Evolutionary conservation across 2,797 vertebrate species (phyloP).

Genomic region (Glossophaga mutica): DNA sequence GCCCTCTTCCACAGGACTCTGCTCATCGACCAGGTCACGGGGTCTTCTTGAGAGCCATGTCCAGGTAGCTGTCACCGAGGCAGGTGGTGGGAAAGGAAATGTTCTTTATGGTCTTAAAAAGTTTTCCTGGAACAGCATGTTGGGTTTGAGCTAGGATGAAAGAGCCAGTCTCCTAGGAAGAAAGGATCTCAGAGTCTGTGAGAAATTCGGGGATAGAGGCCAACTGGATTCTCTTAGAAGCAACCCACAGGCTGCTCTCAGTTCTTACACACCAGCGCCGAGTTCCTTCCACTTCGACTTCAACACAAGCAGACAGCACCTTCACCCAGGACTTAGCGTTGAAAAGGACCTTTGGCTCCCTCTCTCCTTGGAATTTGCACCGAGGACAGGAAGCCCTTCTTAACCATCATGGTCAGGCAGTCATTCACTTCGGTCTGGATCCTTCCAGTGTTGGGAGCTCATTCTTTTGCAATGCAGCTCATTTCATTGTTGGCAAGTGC

Average conservation of each 20-base stretch:
- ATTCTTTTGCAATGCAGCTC: not conserved
- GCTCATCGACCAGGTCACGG: not conserved
- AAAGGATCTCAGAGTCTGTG: not conserved
- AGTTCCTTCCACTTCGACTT: not conserved
- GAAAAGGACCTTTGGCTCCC: not conserved
- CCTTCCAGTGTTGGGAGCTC: not conserved
- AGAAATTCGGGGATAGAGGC: not conserved
- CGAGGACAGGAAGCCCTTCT: not conserved
- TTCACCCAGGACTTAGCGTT: not conserved
- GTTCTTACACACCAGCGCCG: not conserved
- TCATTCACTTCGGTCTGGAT: not conserved
- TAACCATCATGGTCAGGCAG: fast-evolving
- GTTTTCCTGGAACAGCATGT: not conserved
- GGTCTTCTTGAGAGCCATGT: not conserved
- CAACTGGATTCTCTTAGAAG: not conserved
- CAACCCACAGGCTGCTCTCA: fast-evolving
- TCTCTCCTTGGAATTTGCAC: not conserved
- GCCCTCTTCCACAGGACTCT: not conserved
- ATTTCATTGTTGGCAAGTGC: not conserved
- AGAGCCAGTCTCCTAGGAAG: not conserved
- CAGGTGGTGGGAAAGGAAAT: not conserved
- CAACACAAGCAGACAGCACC: not conserved
- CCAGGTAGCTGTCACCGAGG: not conserved
- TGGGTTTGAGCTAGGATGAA: not conserved
- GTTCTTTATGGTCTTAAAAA: not conserved